Evolutionary conservation across 2,888 invertebrate species (phyloP), one percentile per base, ranked within the genome.

Genomic region (Meteorus cinctellus): DNA sequence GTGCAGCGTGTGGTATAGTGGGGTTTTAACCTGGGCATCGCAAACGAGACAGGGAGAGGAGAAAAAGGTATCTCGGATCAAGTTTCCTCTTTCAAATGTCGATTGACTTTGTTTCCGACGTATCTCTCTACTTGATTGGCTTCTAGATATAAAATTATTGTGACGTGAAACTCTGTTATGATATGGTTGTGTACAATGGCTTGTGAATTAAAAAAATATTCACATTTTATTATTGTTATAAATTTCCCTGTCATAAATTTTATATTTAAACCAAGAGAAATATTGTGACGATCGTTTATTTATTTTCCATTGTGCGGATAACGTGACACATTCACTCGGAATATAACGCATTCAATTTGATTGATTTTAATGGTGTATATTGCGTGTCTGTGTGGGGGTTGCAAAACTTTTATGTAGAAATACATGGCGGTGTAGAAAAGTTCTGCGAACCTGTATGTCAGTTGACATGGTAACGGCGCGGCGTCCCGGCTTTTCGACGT

Each of bases 401-500:
- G 19, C 41, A 65, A 65, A 65, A 41, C 55, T 65, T 63, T 72
- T 55, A 72, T 29, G 29, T 29, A 24, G 36, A 81, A 82, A 83
- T 82, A 77, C 79, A 55, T 55, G 19, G 8, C 19, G 8, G 55
- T 55, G 19, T 55, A 55, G 81, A 84, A 86, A 83, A 84, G 83
- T 83, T 82, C 84, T 81, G 85, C 81, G 85, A 86, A 55, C 55
- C 8, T 55, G 86, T 87, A 84, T 83, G 88, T 86, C 88, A 88
- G 89, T 89, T 85, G 88, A 85, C 89, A 89, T 89, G 88, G 89
- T 85, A 89, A 89, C 89, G 76, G 84, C 84, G 87, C 62, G 60
- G 72, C 89, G 88, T 87, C 87, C 88, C 88, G 88, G 88, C 87
- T 84, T 88, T 55, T 67, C 59, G 62, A 48, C 85, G 84, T 84